These are phyloP conservation scores for Aspidapion aeneum DNA, from an alignment of 2,888 invertebrate genomes.

Conservation along the genomic window DNA sequence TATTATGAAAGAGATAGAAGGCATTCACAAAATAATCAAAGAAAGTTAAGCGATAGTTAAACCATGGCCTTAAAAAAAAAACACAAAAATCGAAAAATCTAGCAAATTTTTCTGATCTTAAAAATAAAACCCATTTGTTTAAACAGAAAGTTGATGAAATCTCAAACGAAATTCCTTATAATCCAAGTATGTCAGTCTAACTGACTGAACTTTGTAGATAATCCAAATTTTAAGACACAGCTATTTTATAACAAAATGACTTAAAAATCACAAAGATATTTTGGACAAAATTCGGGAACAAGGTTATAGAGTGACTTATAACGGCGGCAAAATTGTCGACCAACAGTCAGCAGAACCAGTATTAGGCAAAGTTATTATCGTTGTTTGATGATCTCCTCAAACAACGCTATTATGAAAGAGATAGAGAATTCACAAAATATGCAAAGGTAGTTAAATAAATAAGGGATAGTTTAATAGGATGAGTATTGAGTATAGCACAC, in stretches of 20 bases:
- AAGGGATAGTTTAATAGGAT: too few relatives aligned
- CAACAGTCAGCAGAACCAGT: constrained; percentile 64
- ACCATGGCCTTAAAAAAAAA: neutral
- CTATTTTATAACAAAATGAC: constrained; percentile 86
- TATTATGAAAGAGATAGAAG: constrained; percentile 71
- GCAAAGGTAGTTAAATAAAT: too few relatives aligned
- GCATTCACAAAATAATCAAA: constrained; percentile 40
- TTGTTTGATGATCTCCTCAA: too few relatives aligned
- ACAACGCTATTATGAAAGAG: constrained; percentile 70
- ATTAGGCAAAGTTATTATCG: too few relatives aligned
- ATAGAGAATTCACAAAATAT: constrained; percentile 50
- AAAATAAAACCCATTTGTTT: constrained; percentile 37
- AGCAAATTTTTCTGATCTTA: neutral
- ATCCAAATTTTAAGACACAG: constrained; percentile 53
- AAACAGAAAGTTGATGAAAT: constrained; percentile 49
- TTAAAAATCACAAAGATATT: constrained; percentile 74
- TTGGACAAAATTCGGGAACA: constrained; percentile 83
- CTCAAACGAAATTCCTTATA: constrained; percentile 42
- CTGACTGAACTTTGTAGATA: neutral
- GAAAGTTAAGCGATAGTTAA: too few relatives aligned
- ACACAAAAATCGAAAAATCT: neutral
- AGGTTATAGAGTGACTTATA: constrained; percentile 87
- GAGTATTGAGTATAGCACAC: too few relatives aligned
- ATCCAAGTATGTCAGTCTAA: neutral
- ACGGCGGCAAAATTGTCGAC: constrained; percentile 78